Conservation (phyloP, 1,140 invertebrate species). For the Bombus breviceps region DNA sequence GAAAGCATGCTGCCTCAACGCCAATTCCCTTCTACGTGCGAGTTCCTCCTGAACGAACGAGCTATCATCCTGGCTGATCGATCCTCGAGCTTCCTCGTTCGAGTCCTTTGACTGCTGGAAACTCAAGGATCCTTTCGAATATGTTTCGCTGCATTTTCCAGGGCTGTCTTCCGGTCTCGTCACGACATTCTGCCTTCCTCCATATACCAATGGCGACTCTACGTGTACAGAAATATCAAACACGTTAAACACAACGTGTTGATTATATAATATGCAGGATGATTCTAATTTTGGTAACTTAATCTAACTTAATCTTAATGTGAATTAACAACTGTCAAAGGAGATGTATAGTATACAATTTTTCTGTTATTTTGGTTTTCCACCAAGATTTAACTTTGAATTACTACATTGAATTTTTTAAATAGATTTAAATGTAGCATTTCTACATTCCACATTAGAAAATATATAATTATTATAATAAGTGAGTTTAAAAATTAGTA, state of each 20-base stretch:
- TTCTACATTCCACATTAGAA: no score
- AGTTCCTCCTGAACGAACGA: slow-evolving; percentile 84
- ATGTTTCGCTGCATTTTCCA: slow-evolving; percentile 68
- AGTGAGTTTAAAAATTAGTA: no score
- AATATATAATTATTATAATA: no score
- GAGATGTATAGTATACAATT: no score
- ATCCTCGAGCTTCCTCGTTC: slow-evolving; percentile 43
- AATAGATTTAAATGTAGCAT: no score
- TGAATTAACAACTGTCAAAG: no score
- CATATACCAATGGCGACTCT: slow-evolving; percentile 74
- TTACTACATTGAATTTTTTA: no score
- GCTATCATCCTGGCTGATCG: slow-evolving; percentile 61
- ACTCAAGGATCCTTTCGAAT: slow-evolving; percentile 62
- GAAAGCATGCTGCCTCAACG: slow-evolving; percentile 92
- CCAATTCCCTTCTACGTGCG: slow-evolving; percentile 86
- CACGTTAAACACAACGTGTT: neutral
- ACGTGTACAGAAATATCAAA: neutral
- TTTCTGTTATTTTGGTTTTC: no score
- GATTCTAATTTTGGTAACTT: neutral
- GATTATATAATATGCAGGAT: neutral
- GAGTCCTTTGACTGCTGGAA: slow-evolving; percentile 46
- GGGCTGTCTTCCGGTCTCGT: slow-evolving; percentile 68
- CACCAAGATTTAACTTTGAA: no score
- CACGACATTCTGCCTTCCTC: slow-evolving; percentile 61
- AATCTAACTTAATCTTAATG: neutral